Percentiles rank a stretch among this genome's conserved stretches.
Conservation (phyloP, 2,797 vertebrate genomes). For the Lepilemur septentrionalis region DNA sequence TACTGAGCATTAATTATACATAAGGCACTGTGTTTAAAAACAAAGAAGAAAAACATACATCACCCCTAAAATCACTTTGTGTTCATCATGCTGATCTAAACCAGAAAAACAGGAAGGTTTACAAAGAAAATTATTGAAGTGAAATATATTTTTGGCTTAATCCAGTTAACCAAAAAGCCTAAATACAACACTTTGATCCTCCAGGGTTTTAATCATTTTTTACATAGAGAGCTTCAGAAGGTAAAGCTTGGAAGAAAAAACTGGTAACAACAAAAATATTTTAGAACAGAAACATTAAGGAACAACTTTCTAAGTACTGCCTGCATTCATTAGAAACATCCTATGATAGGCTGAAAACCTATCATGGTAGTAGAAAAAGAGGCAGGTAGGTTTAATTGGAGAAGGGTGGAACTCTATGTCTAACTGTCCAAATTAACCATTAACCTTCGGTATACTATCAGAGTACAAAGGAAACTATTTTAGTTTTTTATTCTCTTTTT, state of each 20-base stretch:
- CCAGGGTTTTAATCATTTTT: not conserved
- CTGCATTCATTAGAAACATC: not conserved
- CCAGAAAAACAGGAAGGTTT: not conserved
- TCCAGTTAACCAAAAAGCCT: not conserved
- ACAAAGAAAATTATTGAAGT: not conserved
- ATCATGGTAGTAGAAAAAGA: not conserved
- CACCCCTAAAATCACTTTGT: not conserved
- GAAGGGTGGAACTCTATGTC: not conserved
- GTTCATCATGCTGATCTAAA: conserved; percentile 5
- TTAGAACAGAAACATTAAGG: not conserved
- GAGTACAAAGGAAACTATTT: not conserved
- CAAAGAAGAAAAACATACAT: not conserved
- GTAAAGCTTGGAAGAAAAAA: not conserved
- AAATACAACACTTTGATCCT: not conserved
- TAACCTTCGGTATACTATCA: not conserved
- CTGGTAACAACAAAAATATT: not conserved
- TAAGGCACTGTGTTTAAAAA: not conserved
- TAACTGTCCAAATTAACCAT: not conserved
- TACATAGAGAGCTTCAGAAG: not conserved
- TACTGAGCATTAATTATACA: not conserved
- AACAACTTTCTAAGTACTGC: not conserved
- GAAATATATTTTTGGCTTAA: conserved; percentile 13
- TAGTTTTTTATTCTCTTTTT: not conserved
- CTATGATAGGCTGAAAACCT: not conserved
- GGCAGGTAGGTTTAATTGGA: not conserved